Evolutionary conservation across 2,888 invertebrate species (phyloP), one percentile per base, ranked within the genome.

Genomic region (Eulithis testata): DNA sequence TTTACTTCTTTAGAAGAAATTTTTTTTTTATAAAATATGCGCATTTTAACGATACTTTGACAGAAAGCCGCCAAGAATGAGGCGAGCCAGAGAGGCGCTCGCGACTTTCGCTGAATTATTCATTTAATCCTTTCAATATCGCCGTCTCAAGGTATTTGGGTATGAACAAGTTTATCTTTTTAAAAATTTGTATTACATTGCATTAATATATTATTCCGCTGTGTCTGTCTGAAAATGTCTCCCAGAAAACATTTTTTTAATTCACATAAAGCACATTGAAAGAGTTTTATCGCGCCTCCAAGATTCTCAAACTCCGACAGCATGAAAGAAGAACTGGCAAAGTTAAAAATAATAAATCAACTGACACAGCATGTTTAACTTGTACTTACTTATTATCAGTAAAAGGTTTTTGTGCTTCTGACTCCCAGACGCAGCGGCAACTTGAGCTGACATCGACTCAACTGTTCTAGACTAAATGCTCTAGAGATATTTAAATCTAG

Each of bases 41-140:
- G 85, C 85, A 87, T 86, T 83, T 83, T 84, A 85, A 86, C 80
- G 76, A 79, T 80, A 82, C 83, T 85, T 80, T 85, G 84, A 82
- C 82, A 78, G 78, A 80, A 82, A 82, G 74, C 80, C 78, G 76
- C 77, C 78, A 75, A 76, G 81, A 83, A 82, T 80, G 79, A 80
- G 81, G 79, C 78, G 75, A 82, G 77, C 79, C 79, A 75, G 80
- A 79, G 77, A 79, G 80, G 71, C 80, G 80, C 82, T 83, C 79
- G 76, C 79, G 85, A 86, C 87, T 87, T 86, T 86, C 78, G 73
- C 85, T 88, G 86, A 86, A 88, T 88, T 79, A 88, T 88, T 88
- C 87, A 88, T 87, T 88, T 87, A 88, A 88, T 88, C 87, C 88
- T 87, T 88, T 86, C 87, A 85, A 88, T 88, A 87, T 86, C 83